Evolutionary conservation across 2,113 vertebrate species (phyloP).

Genomic region (human): DNA sequence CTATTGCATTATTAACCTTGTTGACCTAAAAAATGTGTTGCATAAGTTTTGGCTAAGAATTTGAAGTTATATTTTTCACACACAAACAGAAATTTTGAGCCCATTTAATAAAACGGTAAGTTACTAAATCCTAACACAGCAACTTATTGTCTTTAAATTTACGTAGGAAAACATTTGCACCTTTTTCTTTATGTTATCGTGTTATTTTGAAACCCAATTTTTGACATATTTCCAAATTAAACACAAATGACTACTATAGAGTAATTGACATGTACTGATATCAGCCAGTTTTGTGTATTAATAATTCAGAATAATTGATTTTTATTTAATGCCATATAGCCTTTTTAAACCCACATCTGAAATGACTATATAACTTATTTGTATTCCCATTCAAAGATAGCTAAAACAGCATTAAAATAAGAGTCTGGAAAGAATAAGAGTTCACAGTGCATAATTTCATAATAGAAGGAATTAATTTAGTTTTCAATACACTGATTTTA

Average conservation of each 20-base stretch:
- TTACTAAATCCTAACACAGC: neutral
- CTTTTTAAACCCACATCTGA: neutral
- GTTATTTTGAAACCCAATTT: neutral
- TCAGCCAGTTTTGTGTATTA: neutral
- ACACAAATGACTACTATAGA: neutral
- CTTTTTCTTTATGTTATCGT: neutral
- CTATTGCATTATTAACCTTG: neutral
- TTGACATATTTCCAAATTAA: neutral
- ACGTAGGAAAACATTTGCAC: neutral
- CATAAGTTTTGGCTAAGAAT: neutral
- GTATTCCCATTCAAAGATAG: neutral
- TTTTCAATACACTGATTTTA: no score
- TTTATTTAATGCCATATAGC: neutral
- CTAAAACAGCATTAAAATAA: neutral
- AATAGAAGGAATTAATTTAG: neutral
- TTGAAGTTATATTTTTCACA: neutral
- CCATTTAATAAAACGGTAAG: neutral
- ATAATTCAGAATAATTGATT: neutral
- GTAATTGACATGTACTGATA: neutral
- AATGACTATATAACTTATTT: neutral
- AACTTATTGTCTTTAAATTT: neutral
- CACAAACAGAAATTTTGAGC: neutral
- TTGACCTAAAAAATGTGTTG: neutral
- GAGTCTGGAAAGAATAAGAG: neutral
- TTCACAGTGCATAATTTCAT: neutral